A percentile compares a stretch with the other conserved stretches of the same genome.
Conservation (phyloP, 2,888 invertebrate species). For the Nemurella pictetii region DNA sequence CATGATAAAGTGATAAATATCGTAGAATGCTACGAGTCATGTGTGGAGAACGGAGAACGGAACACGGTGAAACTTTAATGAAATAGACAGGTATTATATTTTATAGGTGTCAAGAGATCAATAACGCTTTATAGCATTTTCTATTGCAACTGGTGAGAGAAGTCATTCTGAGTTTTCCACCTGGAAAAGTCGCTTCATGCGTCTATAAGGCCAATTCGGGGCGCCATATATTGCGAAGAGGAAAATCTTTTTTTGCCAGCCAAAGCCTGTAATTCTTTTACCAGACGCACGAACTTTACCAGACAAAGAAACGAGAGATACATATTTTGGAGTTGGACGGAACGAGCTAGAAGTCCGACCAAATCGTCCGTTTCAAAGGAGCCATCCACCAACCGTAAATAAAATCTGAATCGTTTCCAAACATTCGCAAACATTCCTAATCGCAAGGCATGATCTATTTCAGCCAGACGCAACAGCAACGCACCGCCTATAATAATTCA, state of each 20-base stretch:
- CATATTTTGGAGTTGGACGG: neutral
- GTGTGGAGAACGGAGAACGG: neutral
- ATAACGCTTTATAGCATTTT: neutral
- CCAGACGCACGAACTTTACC: neutral
- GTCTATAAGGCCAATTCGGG: neutral
- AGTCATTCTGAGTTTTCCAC: neutral
- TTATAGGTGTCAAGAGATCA: neutral
- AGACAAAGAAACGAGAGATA: neutral
- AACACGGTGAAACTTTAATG: neutral
- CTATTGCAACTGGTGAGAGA: neutral
- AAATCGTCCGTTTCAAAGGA: too few species aligned
- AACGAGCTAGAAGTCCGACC: too few species aligned
- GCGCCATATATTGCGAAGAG: neutral
- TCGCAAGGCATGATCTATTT: neutral
- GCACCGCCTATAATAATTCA: neutral
- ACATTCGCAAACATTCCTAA: neutral
- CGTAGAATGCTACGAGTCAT: neutral
- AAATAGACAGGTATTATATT: neutral
- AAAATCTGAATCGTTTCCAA: too few species aligned
- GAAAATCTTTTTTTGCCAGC: neutral
- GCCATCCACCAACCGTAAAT: too few species aligned
- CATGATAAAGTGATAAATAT: neutral
- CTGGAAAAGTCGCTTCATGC: neutral
- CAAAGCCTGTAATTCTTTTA: neutral
- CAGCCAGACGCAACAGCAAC: neutral